A percentile compares a stretch with the other conserved stretches of the same genome.
phyloP scores from a whole-genome alignment of 2,797 vertebrate genomes.

The Taenioides sp. region DNA sequence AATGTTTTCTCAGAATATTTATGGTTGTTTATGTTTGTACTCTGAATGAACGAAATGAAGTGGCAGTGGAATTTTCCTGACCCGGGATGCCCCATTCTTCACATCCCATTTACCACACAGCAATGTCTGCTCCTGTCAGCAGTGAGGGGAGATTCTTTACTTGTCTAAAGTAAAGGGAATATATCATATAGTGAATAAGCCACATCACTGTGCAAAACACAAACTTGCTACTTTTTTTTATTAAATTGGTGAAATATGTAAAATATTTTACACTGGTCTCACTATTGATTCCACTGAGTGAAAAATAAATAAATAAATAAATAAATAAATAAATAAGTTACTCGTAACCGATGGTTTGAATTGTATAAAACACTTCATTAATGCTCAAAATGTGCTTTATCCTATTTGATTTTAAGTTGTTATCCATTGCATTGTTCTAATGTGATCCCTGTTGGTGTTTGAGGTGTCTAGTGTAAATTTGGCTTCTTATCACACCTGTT shows the following conservation, averaged over 20 bases:
- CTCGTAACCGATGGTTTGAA: too few species aligned
- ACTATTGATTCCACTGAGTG: too few species aligned
- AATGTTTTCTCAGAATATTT: constrained; percentile 23
- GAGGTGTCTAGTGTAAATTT: constrained; percentile 26
- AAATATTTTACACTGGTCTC: too few species aligned
- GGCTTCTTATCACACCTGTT: constrained; percentile 22
- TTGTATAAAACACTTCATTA: too few species aligned
- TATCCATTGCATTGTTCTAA: constrained; percentile 53
- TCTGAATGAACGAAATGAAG: constrained; percentile 34
- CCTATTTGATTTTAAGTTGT: not conserved
- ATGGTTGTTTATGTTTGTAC: constrained; percentile 43
- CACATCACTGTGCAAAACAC: too few species aligned
- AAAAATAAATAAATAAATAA: too few species aligned
- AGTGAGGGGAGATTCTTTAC: constrained; percentile 40
- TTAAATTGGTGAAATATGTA: too few species aligned
- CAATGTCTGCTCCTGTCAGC: constrained; percentile 27
- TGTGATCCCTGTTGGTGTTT: constrained; percentile 52
- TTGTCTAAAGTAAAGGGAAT: constrained; percentile 14
- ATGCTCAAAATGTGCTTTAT: too few species aligned
- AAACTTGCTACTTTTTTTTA: too few species aligned
- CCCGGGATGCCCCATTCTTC: constrained; percentile 51
- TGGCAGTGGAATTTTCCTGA: constrained; percentile 61
- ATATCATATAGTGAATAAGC: too few species aligned
- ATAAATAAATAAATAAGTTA: too few species aligned
- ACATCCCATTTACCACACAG: constrained; percentile 53